These are phyloP conservation scores for Carassius carassius DNA, from an alignment of 2,113 vertebrate species.

Conservation along the genomic window DNA sequence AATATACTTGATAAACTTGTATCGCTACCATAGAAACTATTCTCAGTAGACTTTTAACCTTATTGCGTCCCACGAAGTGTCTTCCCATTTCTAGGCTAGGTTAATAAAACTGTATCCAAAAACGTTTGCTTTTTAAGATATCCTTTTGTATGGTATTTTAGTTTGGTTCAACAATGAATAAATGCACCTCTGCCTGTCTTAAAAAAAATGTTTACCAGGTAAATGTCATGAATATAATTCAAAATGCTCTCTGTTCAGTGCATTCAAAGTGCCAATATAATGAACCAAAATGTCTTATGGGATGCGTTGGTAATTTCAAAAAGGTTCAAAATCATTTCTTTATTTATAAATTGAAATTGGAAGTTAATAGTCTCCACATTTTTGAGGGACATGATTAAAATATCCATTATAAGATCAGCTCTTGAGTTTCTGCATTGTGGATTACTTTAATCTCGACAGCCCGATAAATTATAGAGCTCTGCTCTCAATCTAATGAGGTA, in stretches of 20 bases:
- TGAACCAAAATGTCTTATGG: constrained; percentile 63
- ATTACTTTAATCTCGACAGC: constrained; percentile 77
- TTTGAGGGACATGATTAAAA: constrained; percentile 75
- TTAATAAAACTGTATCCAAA: constrained; percentile 50
- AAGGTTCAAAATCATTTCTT: constrained; percentile 67
- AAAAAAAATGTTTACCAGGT: neutral
- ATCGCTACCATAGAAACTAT: constrained; percentile 70
- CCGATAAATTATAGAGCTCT: constrained; percentile 75
- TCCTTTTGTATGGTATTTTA: constrained; percentile 10
- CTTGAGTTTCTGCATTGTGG: constrained; percentile 76
- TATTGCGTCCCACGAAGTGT: constrained; percentile 55
- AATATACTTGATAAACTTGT: constrained; percentile 70
- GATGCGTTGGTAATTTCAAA: constrained; percentile 65
- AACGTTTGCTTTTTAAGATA: constrained; percentile 11
- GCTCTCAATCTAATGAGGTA: constrained; percentile 72
- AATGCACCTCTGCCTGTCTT: neutral
- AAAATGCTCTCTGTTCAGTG: constrained; percentile 54
- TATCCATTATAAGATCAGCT: constrained; percentile 77
- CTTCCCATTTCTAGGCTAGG: constrained; percentile 61
- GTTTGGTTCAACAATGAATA: neutral
- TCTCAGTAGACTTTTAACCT: constrained; percentile 61
- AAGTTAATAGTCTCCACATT: constrained; percentile 74
- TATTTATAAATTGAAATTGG: constrained; percentile 76
- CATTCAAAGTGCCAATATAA: constrained; percentile 57
- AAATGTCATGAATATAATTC: constrained; percentile 57